Conservation (phyloP, 1,140 invertebrate genomes). For the Heterodera carotae region DNA sequence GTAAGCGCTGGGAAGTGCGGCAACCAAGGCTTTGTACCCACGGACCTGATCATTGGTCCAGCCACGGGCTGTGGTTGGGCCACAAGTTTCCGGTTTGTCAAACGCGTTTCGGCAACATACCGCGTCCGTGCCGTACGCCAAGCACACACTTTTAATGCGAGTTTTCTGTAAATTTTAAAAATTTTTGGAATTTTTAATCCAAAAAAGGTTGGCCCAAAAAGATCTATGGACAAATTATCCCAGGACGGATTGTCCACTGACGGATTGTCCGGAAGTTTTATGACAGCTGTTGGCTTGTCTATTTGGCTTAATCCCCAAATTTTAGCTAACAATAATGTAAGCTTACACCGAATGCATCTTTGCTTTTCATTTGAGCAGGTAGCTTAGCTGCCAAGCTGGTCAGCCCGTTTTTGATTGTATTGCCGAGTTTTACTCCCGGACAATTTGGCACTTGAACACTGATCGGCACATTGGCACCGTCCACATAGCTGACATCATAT, state of each 20-base stretch:
- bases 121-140: slow-evolving; percentile 6
- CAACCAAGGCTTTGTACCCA: slow-evolving; percentile 7
- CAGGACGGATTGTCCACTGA: too few species aligned
- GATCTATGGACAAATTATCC: too few species aligned
- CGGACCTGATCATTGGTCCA: not conserved
- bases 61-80: not conserved
- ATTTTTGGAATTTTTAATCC: too few species aligned
- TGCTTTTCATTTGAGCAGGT: not conserved
- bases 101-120: slow-evolving; percentile 5
- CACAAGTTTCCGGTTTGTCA: slow-evolving; percentile 8
- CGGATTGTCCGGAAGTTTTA: too few species aligned
- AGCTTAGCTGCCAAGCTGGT: not conserved
- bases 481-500: slow-evolving; percentile 27
- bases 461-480: slow-evolving; percentile 22
- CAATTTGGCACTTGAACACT: not conserved
- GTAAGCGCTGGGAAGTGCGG: slow-evolving; percentile 3
- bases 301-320: too few species aligned
- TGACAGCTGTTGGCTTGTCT: too few species aligned
- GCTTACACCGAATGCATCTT: not conserved
- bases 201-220: too few species aligned
- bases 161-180: not conserved
- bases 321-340: too few species aligned
- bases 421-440: not conserved
- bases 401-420: not conserved
- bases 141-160: slow-evolving; percentile 18